phyloP scores from a whole-genome alignment of 2,888 invertebrate genomes.

The Selenia dentaria region DNA sequence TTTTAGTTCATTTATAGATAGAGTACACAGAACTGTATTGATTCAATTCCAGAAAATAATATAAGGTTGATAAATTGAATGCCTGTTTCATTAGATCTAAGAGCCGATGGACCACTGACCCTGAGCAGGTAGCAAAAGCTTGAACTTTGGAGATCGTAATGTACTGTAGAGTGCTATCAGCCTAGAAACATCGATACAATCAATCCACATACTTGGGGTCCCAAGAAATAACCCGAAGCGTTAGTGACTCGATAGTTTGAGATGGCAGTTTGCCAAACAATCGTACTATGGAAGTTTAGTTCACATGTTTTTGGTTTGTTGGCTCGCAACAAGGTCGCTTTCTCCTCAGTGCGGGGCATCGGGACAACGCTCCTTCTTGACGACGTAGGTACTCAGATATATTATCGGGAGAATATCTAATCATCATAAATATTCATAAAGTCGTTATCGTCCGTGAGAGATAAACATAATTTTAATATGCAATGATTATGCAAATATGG shows the following conservation, averaged over 20 bases:
- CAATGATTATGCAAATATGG: slow-evolving; percentile 10
- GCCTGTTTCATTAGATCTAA: slow-evolving; percentile 16
- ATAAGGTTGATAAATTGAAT: too few species aligned
- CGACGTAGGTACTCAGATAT: slow-evolving; percentile 15
- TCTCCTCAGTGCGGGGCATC: slow-evolving; percentile 28
- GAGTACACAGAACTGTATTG: too few species aligned
- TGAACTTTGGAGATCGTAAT: slow-evolving; percentile 18
- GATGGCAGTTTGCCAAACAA: slow-evolving; percentile 48
- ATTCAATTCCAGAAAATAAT: too few species aligned
- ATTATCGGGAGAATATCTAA: slow-evolving; percentile 16
- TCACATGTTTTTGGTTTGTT: slow-evolving; percentile 37
- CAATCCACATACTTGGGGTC: slow-evolving; percentile 4
- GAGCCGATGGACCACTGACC: slow-evolving; percentile 15
- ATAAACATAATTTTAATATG: slow-evolving; percentile 6
- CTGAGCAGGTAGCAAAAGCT: slow-evolving; percentile 15
- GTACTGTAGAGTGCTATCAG: slow-evolving; percentile 12
- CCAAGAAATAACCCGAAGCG: slow-evolving; percentile 25
- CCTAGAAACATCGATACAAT: slow-evolving; percentile 30
- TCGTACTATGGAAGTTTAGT: slow-evolving; percentile 35
- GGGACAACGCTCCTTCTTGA: slow-evolving; percentile 30
- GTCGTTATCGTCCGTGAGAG: slow-evolving; percentile 11
- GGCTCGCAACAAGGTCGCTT: slow-evolving; percentile 36
- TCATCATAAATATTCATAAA: slow-evolving; percentile 24
- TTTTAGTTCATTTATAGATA: too few species aligned
- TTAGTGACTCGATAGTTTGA: slow-evolving; percentile 34